These are phyloP conservation scores for Drosophila neotestacea DNA, from an alignment of 2,888 invertebrate species.

Conservation along the genomic window DNA sequence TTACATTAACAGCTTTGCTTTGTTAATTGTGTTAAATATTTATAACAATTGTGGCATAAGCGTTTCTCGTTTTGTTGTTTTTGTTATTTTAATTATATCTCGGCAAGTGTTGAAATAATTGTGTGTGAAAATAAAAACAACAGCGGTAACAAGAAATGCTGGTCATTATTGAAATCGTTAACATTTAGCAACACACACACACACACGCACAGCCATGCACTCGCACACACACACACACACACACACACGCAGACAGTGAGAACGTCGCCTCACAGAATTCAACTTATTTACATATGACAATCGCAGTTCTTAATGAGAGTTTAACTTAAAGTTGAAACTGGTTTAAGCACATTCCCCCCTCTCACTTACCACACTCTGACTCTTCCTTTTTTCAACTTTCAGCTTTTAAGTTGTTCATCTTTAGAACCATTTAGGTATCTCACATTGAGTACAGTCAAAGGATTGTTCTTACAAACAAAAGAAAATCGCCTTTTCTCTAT, in stretches of 20 bases:
- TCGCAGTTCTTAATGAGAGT: slow-evolving; percentile 27
- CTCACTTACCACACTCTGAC: not conserved
- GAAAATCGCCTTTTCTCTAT: not conserved
- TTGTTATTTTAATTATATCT: slow-evolving; percentile 4
- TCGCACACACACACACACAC: not conserved
- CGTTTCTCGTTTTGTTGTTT: slow-evolving; percentile 3
- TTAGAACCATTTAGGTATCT: not conserved
- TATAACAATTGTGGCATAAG: slow-evolving; percentile 20
- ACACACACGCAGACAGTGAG: not conserved
- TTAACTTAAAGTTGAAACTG: slow-evolving; percentile 31
- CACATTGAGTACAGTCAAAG: slow-evolving; percentile 13
- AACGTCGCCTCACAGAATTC: not conserved
- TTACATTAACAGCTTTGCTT: slow-evolving; percentile 22
- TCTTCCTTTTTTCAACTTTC: not conserved
- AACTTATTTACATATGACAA: slow-evolving; percentile 37
- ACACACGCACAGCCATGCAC: not conserved
- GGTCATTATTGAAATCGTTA: slow-evolving; percentile 32
- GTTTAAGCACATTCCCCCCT: slow-evolving; percentile 12
- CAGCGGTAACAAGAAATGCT: slow-evolving; percentile 10
- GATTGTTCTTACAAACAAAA: not conserved
- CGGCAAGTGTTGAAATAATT: slow-evolving; percentile 45
- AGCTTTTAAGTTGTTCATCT: not conserved
- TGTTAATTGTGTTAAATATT: slow-evolving; percentile 38
- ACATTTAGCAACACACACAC: slow-evolving; percentile 13
- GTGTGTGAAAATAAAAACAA: slow-evolving; percentile 31